A percentile compares a stretch with the other conserved stretches of the same genome.
Evolutionary conservation across 2,888 invertebrate genomes (phyloP).

Genomic region (Pristionchus entomophagus): DNA sequence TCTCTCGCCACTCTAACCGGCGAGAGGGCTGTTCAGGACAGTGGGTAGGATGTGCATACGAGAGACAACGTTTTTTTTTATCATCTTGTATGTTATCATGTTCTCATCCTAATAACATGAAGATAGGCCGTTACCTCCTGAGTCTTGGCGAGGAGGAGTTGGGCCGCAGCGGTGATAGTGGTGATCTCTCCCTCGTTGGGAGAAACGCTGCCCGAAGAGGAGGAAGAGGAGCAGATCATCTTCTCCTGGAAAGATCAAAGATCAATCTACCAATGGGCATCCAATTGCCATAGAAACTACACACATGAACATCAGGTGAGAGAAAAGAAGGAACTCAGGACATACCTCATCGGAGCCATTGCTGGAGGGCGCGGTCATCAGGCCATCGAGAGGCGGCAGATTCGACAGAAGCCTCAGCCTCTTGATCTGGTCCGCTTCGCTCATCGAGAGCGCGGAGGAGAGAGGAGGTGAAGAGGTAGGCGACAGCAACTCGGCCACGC

Average conservation of each 20-base stretch:
- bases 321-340: background rate
- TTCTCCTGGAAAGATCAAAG: slow-evolving; percentile 27
- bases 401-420: background rate
- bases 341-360: slow-evolving; percentile 35
- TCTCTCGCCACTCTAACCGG: no score
- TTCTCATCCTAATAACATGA: no score
- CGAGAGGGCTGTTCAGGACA: no score
- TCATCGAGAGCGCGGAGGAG: background rate
- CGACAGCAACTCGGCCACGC: background rate
- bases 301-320: no score
- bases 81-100: no score
- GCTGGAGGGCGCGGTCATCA: background rate
- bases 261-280: background rate
- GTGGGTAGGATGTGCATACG: no score
- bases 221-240: slow-evolving; percentile 46
- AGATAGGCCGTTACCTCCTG: no score
- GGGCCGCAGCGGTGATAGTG: slow-evolving; percentile 19
- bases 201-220: slow-evolving; percentile 40
- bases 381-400: background rate
- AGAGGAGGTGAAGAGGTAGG: slow-evolving; percentile 14
- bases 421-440: background rate
- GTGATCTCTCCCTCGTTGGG: slow-evolving; percentile 48
- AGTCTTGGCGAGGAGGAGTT: background rate
- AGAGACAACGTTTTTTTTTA: no score
- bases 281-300: background rate